Base-by-base conservation (phyloP, 2,113 vertebrate genomes). In the Balaeniceps rex region DNA sequence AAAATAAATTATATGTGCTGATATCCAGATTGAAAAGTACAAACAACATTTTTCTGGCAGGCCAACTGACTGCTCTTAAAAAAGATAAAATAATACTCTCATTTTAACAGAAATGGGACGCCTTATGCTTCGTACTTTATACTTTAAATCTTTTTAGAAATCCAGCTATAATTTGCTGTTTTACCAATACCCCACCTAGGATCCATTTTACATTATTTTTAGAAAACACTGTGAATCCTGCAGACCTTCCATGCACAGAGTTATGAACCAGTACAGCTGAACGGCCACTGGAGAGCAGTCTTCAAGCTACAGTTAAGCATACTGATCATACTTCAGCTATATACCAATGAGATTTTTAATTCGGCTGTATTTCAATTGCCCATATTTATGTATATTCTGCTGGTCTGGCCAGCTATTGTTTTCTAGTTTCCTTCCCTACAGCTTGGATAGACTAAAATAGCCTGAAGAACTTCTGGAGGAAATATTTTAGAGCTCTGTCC, bases 361-460 rank as follows among this genome's bases (percentile, higher is more conserved):
- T 93, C 14, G 1, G 8, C 12, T 87, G 36, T 54, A 46, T 60
- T 93, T 54, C 42, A 68, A 0, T 58, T 82, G 74, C 71, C n/a
- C 26, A 15, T 29, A 91, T 69, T 91, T 94, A 81, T 70, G 49
- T 29, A 42, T 91, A 80, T 90, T 91, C 83, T 97, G 40, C 76
- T 79, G 40, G 40, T 87, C 80, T 92, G 52, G 69, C 80, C 80
- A 79, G 19, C 76, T 72, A 84, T 87, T 97, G 83, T 96, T 82
- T 95, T 77, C 83, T 89, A 84, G 65, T 71, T 93, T 96, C 94
- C 94, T 94, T 94, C 78, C 49, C 84, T 65, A 64, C 57, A 65
- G 52, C 65, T 38, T 83, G 23, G 70, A 34, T 52, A 75, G 61
- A 89, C 83, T 76, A 87, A 94, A 94, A 96, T 92, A 93, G 65